Percentiles rank a stretch among this genome's conserved stretches.
Conservation (phyloP, 2,888 invertebrate genomes). For the Nephrotoma guestfalica region DNA sequence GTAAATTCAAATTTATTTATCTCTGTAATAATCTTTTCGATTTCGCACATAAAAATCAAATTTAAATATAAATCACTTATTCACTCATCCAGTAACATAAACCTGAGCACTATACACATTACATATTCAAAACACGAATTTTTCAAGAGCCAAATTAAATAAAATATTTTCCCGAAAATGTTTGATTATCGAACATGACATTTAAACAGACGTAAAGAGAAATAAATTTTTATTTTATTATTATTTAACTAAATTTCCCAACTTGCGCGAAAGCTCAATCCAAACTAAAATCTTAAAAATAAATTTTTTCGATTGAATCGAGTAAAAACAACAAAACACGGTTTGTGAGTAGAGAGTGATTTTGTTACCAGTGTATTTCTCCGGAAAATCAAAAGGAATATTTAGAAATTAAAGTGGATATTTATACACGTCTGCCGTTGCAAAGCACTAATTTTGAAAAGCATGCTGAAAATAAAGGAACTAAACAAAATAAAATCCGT, state of each 20-base stretch:
- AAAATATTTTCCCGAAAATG: neutral
- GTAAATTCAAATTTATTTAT: neutral
- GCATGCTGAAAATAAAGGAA: neutral
- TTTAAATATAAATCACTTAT: neutral
- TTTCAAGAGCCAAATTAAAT: neutral
- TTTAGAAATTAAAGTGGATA: no score
- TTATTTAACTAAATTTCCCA: neutral
- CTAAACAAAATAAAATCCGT: neutral
- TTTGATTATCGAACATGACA: neutral
- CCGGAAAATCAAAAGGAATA: neutral
- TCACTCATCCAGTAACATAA: neutral
- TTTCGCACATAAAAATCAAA: neutral
- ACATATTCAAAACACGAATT: neutral
- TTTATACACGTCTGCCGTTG: neutral
- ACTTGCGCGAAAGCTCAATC: neutral
- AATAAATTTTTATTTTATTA: neutral
- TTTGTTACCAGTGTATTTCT: neutral
- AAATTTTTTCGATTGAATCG: neutral
- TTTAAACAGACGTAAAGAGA: neutral
- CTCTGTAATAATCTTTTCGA: neutral
- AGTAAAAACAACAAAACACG: neutral
- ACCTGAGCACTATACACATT: neutral
- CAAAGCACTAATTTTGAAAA: neutral
- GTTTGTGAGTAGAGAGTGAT: neutral
- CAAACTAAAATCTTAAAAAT: neutral